Conservation (phyloP, 2,113 vertebrate genomes). For the Ondatra zibethicus region DNA sequence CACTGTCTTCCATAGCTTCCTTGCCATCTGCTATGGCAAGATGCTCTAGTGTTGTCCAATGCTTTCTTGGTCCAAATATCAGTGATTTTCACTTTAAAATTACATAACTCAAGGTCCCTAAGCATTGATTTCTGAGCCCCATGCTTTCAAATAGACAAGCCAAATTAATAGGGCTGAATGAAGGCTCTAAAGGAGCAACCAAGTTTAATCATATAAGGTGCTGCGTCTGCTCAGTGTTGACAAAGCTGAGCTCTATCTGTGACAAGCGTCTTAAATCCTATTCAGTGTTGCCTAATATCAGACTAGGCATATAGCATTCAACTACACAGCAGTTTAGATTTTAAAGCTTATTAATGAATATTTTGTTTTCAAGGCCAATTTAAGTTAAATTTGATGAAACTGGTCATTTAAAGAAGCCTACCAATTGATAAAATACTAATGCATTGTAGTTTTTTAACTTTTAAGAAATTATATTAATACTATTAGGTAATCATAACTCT, state of each 20-base stretch:
- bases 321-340: neutral
- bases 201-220: neutral
- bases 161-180: neutral
- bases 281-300: neutral
- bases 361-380: conserved; percentile 9
- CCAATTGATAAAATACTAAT: conserved; percentile 11
- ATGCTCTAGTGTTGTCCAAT: neutral
- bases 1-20: neutral
- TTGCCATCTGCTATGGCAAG: conserved; percentile 39
- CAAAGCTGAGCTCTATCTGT: neutral
- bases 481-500: neutral
- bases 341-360: conserved; percentile 48
- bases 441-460: conserved; percentile 21
- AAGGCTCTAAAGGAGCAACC: neutral
- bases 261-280: neutral
- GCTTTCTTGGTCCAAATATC: conserved; percentile 23
- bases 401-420: neutral
- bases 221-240: neutral
- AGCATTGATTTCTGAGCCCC: conserved; percentile 9
- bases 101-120: conserved; percentile 21
- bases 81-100: conserved; percentile 34
- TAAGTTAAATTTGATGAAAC: conserved; percentile 42
- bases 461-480: conserved; percentile 50
- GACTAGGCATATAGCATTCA: neutral
- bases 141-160: neutral